These are phyloP conservation scores for Manis crassicaudata DNA, from an alignment of 2,797 vertebrate species.

Conservation along the genomic window DNA sequence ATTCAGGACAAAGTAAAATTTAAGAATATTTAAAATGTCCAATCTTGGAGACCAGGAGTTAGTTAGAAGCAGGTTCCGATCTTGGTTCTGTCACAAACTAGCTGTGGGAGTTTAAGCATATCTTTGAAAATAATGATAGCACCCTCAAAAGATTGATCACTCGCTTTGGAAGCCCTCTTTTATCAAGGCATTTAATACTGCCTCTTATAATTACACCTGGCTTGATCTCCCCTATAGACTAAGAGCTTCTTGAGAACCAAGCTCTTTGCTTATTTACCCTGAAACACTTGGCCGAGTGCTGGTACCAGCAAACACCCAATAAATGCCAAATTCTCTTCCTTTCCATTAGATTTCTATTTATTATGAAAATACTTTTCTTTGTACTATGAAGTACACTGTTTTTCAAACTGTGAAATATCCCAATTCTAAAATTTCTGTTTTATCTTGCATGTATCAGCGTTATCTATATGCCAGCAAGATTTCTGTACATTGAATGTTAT, in stretches of 20 bases:
- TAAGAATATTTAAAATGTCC: not conserved
- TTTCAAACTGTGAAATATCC: not conserved
- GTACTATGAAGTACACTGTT: not conserved
- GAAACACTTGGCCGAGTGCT: not conserved
- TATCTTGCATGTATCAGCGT: not conserved
- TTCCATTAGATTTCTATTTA: not conserved
- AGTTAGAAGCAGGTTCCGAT: not conserved
- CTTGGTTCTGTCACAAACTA: not conserved
- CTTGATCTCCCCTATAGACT: not conserved
- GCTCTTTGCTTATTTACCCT: not conserved
- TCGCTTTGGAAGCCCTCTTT: not conserved
- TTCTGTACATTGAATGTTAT: not conserved
- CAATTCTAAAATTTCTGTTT: not conserved
- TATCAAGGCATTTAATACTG: not conserved
- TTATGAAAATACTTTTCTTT: not conserved
- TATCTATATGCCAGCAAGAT: not conserved
- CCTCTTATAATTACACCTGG: not conserved
- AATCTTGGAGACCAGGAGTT: not conserved
- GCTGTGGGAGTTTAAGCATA: not conserved
- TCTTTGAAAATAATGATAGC: not conserved
- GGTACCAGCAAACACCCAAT: no score
- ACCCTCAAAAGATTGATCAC: not conserved
- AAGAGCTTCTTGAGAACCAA: not conserved
- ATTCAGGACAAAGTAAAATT: not conserved
- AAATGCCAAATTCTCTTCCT: not conserved